A percentile compares a stretch with the other conserved stretches of the same genome.
Evolutionary conservation across 2,888 invertebrate genomes (phyloP).

Genomic region (Melanargia galathea): DNA sequence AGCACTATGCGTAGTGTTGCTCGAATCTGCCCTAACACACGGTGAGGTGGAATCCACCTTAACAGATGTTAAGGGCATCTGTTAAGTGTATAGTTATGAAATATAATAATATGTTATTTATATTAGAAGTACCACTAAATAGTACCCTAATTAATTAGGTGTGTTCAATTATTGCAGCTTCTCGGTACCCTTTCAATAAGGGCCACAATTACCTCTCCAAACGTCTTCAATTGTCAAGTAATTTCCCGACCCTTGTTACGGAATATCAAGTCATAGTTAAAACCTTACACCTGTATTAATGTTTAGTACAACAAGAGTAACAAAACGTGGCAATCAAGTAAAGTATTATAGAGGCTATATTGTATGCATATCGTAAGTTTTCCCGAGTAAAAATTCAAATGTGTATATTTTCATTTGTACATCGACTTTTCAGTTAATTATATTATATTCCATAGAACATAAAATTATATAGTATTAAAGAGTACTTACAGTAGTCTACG

Average conservation of each 20-base stretch:
- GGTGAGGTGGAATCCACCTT: no score
- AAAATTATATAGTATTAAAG: background rate
- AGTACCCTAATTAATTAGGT: conserved; percentile 11
- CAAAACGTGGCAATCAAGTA: background rate
- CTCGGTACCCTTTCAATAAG: conserved; percentile 28
- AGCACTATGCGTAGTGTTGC: background rate
- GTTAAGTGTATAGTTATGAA: no score
- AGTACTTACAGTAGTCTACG: conserved; percentile 67
- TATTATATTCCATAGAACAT: no score
- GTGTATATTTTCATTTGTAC: background rate
- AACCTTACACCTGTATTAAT: background rate
- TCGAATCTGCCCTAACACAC: no score
- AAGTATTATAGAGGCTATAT: background rate
- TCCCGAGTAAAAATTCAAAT: background rate
- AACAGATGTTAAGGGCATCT: no score
- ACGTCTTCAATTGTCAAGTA: conserved; percentile 41
- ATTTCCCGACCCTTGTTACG: conserved; percentile 56
- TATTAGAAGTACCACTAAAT: no score
- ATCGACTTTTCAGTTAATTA: background rate
- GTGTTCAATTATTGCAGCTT: conserved; percentile 10
- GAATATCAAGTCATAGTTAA: conserved; percentile 44
- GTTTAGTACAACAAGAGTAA: background rate
- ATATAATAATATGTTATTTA: no score
- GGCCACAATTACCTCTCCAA: conserved; percentile 38
- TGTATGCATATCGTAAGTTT: background rate